Evolutionary conservation across 2,113 vertebrate species (phyloP).

Genomic region (Isurus oxyrinchus): DNA sequence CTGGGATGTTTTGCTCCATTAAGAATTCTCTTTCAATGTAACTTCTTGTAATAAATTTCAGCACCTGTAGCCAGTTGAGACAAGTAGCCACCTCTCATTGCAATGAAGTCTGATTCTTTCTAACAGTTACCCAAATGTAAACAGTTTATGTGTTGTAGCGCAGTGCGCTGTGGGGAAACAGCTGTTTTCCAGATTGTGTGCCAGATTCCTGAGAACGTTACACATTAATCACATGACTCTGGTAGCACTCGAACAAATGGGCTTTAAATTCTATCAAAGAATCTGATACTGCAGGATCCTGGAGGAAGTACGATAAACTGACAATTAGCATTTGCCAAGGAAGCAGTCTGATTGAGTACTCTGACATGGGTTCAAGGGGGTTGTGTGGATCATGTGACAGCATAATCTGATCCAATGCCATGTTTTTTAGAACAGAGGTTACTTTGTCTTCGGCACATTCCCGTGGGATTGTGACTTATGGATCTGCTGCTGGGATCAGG

Average conservation of each 20-base stretch:
- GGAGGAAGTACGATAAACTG: not conserved
- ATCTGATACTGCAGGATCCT: not conserved
- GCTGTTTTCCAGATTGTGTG: not conserved
- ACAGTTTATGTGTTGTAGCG: not conserved
- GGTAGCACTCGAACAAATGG: not conserved
- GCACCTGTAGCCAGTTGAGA: not conserved
- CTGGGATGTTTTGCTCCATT: not conserved
- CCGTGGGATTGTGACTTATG: not conserved
- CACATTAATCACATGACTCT: not conserved
- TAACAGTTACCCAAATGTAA: not conserved
- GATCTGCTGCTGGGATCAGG: constrained; percentile 7
- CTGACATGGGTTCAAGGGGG: not conserved
- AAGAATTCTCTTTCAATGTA: not conserved
- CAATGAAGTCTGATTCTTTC: not conserved
- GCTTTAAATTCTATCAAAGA: not conserved
- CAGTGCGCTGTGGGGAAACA: not conserved
- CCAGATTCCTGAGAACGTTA: not conserved
- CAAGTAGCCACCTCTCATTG: not conserved
- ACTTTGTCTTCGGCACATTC: not conserved
- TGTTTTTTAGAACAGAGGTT: constrained; percentile 1
- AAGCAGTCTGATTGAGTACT: not conserved
- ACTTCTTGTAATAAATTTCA: not conserved
- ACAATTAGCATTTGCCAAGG: not conserved
- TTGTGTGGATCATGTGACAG: not conserved
- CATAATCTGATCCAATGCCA: not conserved